phyloP scores from a whole-genome alignment of 2,888 invertebrate genomes.

The Leucania comma region DNA sequence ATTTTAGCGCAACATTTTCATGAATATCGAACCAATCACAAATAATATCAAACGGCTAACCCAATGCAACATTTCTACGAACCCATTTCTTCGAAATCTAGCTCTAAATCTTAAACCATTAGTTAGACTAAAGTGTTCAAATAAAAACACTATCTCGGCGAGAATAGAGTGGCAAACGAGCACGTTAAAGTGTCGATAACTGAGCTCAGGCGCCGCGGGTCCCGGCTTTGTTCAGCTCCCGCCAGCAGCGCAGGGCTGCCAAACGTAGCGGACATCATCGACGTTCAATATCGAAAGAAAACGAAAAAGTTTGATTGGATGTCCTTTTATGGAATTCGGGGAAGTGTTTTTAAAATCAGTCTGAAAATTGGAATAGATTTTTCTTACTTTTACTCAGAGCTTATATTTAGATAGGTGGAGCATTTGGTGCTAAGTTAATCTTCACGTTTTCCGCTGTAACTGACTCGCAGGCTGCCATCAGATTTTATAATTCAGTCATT shows the following conservation, averaged over 20 bases:
- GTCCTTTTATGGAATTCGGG: constrained; percentile 13
- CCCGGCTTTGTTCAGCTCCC: constrained; percentile 44
- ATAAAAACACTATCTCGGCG: constrained; percentile 46
- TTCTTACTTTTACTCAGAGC: background rate
- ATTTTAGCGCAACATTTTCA: background rate
- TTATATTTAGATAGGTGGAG: background rate
- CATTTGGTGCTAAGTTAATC: background rate
- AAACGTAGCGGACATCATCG: constrained; percentile 5
- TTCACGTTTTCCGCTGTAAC: background rate
- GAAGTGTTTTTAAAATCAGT: constrained; percentile 17
- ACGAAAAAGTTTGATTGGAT: constrained; percentile 48
- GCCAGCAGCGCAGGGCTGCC: constrained; percentile 50
- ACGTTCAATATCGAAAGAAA: constrained; percentile 22
- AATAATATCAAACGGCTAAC: background rate
- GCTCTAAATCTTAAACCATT: constrained; percentile 46
- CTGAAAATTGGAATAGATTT: background rate
- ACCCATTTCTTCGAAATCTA: constrained; percentile 6
- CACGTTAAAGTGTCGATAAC: constrained; percentile 53
- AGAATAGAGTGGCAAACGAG: constrained; percentile 41
- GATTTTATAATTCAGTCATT: background rate
- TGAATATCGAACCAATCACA: background rate
- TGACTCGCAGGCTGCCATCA: background rate
- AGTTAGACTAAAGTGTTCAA: constrained; percentile 24
- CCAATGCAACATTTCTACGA: background rate
- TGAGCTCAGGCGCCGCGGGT: constrained; percentile 42